Evolutionary conservation across 2,113 vertebrate genomes (phyloP), one percentile per base, ranked within the genome.

Genomic region (Antigone vipio): DNA sequence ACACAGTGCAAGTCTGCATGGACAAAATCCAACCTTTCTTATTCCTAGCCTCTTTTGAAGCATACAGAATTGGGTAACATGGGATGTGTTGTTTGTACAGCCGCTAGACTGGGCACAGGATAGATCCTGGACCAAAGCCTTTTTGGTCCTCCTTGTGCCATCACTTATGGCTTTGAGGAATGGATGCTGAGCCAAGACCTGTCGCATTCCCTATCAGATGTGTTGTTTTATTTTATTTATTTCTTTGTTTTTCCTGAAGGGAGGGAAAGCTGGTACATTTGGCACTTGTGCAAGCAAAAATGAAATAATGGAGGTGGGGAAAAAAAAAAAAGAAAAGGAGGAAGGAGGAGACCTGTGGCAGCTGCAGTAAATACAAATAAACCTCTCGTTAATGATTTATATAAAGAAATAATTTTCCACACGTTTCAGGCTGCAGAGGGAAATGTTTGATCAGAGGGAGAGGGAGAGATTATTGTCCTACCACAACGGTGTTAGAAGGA

Each of bases 361-460:
- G 90, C 38, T 80, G 22, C 60, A 67, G 47, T 93, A 95, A 94
- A 96, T 76, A 93, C 86, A 93, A 96, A 47, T 38, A 67, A 87
- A 63, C 20, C 27, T 72, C 38, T 85, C 0, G 21, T 96, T 96
- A 97, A 93, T 94, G 77, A 95, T 95, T 97, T 91, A 88, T 64
- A 62, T 3, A 91, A 9, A 78, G 9, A 89, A 93, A 92, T 84
- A 6, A 42, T 95, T 93, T 97, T 89, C 66, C 52, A 44, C 88
- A 53, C 2, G 1, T 93, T 95, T 85, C 4, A 34, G 59, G 47
- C 60, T 81, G 35, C 58, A 93, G 80, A 58, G 60, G 69, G 76
- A 93, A 89, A 89, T 87, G 60, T 78, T 92, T 96, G 91, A 92
- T 93, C 64, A 91, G 56, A 95, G 44, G 27, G 73, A 93, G 63